Conservation (phyloP, 2,888 invertebrate species). For the Ectobius pallidus region DNA sequence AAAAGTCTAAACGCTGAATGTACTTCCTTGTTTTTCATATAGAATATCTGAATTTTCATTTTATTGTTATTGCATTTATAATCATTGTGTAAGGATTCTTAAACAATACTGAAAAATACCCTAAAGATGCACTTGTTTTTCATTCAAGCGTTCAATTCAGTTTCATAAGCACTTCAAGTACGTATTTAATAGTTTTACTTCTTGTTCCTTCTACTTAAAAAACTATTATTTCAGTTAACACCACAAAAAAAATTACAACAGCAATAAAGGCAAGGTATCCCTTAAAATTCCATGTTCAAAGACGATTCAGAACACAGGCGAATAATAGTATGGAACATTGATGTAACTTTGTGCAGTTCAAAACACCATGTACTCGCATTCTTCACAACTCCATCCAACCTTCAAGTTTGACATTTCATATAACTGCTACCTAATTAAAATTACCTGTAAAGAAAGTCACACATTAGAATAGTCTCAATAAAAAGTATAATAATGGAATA, state of each 20-base stretch:
- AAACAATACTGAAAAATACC: neutral
- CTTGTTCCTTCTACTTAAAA: neutral
- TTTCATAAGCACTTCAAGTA: neutral
- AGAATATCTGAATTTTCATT: neutral
- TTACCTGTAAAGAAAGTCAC: constrained; percentile 14
- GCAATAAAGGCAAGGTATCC: constrained; percentile 17
- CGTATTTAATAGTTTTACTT: neutral
- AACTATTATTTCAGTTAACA: neutral
- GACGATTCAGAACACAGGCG: constrained; percentile 5
- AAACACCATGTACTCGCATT: constrained; percentile 4
- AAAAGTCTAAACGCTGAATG: neutral
- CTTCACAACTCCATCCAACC: neutral
- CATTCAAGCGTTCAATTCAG: neutral
- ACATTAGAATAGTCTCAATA: too few relatives aligned
- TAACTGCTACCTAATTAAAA: neutral
- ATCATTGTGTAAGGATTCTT: neutral
- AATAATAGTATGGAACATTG: constrained; percentile 5
- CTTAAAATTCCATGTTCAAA: constrained; percentile 1
- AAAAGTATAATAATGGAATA: too few relatives aligned
- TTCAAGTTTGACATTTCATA: neutral
- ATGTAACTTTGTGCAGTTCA: constrained; percentile 8
- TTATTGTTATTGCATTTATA: constrained; percentile 1
- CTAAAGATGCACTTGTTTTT: neutral
- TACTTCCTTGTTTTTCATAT: too few relatives aligned
- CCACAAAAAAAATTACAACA: constrained; percentile 13